Evolutionary conservation across 2,113 vertebrate genomes (phyloP), one percentile per base, ranked within the genome.

Genomic region (Haemorhous mexicanus): DNA sequence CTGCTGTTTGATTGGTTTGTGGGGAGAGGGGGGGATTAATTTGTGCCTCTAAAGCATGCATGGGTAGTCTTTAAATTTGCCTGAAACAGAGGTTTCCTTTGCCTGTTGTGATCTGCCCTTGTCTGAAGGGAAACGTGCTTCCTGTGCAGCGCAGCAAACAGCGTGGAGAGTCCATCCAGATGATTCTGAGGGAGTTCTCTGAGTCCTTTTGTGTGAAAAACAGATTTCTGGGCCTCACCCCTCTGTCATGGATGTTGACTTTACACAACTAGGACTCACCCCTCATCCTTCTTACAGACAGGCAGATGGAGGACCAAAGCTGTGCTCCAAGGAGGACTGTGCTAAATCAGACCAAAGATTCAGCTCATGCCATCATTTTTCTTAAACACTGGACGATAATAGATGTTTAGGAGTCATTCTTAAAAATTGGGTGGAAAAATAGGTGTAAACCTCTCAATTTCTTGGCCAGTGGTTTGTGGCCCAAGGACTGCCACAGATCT

Each of bases 11-110:
- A 98, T 97, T 96, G 97, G 93, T 93, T 97, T 92, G 50, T 80
- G 83, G 30, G 32, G 19, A 61, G 12, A 7, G 26, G 11, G 96
- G 50, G 21, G 27, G 55, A 52, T 77, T 98, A 97, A 98, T 98
- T 97, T 98, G 97, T 98, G 96, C 97, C 96, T 98, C 95, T 97
- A 97, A 98, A 98, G 97, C 97, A 99, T 98, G 98, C 98, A 98
- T 98, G 98, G 98, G 90, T 98, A 98, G 98, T 98, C 98, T 97
- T 97, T 93, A 98, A 98, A 98, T 98, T 96, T 98, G 95, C 97
- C 68, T 89, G 81, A 93, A 96, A 92, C 92, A 81, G 73, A 91
- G 75, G 35, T 93, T 96, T 94, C 68, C 55, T 91, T 68, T 84
- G 78, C 75, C 77, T 83, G 46, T 77, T 74, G 53, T 75, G 77